These are phyloP conservation scores for Cyphomyrus plagiostoma DNA, from an alignment of 2,113 vertebrate species.

Conservation along the genomic window DNA sequence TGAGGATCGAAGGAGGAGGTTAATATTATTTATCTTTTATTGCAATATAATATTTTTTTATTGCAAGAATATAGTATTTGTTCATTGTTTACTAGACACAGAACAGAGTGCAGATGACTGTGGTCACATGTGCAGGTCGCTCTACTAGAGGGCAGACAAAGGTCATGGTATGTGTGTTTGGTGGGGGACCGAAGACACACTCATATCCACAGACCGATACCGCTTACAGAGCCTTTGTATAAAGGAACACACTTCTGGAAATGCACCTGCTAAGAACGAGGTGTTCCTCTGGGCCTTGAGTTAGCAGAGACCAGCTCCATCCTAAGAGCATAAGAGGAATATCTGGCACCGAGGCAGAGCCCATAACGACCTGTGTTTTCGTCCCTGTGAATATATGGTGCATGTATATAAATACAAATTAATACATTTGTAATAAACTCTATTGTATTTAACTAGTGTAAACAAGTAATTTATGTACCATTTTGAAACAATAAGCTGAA, in stretches of 20 bases:
- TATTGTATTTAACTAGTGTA: background rate
- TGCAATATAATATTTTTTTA: background rate
- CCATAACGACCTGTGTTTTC: background rate
- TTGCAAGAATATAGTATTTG: background rate
- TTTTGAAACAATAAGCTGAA: background rate
- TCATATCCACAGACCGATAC: background rate
- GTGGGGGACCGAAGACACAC: background rate
- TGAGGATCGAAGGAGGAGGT: background rate
- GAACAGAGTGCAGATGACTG: background rate
- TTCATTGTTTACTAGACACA: background rate
- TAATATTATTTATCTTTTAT: background rate
- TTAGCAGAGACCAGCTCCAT: background rate
- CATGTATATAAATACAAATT: background rate
- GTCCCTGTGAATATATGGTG: background rate
- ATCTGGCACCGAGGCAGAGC: background rate
- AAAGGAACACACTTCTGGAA: background rate
- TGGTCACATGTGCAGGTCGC: background rate
- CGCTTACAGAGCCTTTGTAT: background rate
- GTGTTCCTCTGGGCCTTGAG: background rate
- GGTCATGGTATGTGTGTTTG: background rate
- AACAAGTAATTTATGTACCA: background rate
- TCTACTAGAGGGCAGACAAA: background rate
- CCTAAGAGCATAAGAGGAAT: background rate
- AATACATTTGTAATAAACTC: background rate
- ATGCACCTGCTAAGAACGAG: background rate